Conservation (phyloP, 2,797 vertebrate genomes). For the Coccyzus lansbergi region DNA sequence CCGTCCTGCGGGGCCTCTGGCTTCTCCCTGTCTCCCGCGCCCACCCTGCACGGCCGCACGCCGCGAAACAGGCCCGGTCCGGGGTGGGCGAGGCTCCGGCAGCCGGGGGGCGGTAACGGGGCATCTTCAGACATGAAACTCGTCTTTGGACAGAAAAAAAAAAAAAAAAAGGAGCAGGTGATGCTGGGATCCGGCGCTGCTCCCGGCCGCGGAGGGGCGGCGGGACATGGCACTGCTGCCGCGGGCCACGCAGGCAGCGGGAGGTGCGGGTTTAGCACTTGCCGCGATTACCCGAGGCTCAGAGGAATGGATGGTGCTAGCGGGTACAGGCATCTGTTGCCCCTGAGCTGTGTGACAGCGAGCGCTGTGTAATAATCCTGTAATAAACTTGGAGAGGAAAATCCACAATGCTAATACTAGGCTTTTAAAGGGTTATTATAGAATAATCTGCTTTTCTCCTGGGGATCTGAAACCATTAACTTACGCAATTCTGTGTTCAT, state of each 20-base stretch:
- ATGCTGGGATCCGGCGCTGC: background rate
- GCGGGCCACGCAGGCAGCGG: background rate
- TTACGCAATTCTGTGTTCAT: fast-evolving
- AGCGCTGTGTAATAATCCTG: background rate
- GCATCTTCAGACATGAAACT: no score
- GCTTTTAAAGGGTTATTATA: background rate
- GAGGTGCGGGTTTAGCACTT: background rate
- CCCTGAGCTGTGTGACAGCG: background rate
- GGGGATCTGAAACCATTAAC: background rate
- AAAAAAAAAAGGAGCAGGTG: no score
- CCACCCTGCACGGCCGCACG: fast-evolving
- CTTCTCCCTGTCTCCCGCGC: no score
- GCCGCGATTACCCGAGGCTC: background rate
- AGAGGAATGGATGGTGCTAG: fast-evolving
- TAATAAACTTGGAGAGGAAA: background rate
- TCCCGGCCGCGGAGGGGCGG: background rate
- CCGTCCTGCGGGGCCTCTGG: no score
- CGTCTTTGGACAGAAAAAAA: no score
- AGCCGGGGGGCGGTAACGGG: background rate
- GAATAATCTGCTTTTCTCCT: background rate
- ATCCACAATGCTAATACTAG: background rate
- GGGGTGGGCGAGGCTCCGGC: no score
- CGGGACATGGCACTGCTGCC: background rate
- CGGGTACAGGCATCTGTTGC: fast-evolving
- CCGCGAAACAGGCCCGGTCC: fast-evolving